phyloP scores from a whole-genome alignment of 2,888 invertebrate species.

The Phyllotreta cruciferae region DNA sequence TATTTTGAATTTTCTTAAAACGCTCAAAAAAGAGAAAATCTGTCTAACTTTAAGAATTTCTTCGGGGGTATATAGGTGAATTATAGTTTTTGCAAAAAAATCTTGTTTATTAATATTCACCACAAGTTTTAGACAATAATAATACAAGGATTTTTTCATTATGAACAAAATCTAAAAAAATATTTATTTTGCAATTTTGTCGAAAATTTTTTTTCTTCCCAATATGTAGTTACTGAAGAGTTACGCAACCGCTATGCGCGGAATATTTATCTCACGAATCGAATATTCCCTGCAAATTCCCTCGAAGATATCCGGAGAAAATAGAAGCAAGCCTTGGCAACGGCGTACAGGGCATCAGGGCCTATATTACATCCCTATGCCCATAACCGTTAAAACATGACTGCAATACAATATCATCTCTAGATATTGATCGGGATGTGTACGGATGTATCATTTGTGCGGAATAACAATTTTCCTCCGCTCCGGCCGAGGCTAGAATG shows the following conservation, averaged over 20 bases:
- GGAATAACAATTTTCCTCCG: slow-evolving; percentile 27
- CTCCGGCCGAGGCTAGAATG: slow-evolving; percentile 6
- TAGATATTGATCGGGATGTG: slow-evolving; percentile 39
- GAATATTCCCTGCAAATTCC: slow-evolving; percentile 21
- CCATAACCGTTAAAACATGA: slow-evolving; percentile 43
- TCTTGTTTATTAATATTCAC: too few relatives aligned
- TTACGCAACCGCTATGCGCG: not conserved
- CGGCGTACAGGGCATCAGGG: slow-evolving; percentile 17
- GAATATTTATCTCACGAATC: slow-evolving; percentile 21
- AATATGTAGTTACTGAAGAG: not conserved
- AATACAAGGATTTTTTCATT: not conserved
- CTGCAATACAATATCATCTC: slow-evolving; percentile 44
- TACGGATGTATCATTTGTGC: slow-evolving; percentile 23
- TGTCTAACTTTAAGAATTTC: too few relatives aligned
- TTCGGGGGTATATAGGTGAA: too few relatives aligned
- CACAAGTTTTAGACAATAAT: too few relatives aligned
- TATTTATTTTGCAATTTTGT: not conserved
- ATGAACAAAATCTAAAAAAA: not conserved
- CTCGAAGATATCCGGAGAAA: slow-evolving; percentile 22
- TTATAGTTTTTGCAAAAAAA: too few relatives aligned
- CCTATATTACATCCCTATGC: slow-evolving; percentile 35
- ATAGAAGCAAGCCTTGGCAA: slow-evolving; percentile 16
- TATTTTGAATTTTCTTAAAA: too few relatives aligned
- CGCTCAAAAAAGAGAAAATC: too few relatives aligned
- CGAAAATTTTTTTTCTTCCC: not conserved